Evolutionary conservation across 2,113 vertebrate species (phyloP), one percentile per base, ranked within the genome.

Genomic region (Saccopteryx leptura): DNA sequence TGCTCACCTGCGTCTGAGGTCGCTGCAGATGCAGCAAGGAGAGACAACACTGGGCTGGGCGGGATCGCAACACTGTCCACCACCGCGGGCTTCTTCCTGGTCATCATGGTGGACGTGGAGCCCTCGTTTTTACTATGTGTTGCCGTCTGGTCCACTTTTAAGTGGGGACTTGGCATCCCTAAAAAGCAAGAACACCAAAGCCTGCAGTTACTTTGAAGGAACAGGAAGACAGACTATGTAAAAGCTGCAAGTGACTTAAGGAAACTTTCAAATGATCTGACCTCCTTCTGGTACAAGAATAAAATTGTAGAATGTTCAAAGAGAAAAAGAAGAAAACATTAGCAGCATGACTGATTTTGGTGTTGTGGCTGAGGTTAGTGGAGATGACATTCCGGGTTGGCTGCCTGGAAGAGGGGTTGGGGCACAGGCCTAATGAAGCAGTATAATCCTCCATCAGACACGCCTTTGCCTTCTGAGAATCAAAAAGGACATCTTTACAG

Each of bases 101-200:
- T 98, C 98, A 98, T 98, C 97, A 98, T 78, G 14, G 97, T 97
- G 88, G 98, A 98, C 54, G 72, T 88, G 79, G 98, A 97, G 96
- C 97, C 96, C 96, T 99, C 99, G 4, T 97, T 98, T 98, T 99
- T 99, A 96, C 97, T 91, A 58, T 99, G 98, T 66, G 95, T 96
- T 84, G 97, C 96, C 46, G 96, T 97, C 98, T 99, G 98, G 96
- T 99, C 98, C 97, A 97, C 98, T 98, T 99, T 99, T 97, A 99
- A 97, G 97, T 99, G 98, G 91, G 98, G 91, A 98, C 97, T 98
- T 98, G 97, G 79, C 97, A 98, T 98, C 96, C 98, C 99, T 99
- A 93, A 39, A 81, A 63, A 96, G 91, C 8, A 93, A 75, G 17
- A 97, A 58, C 26, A 95, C 92, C 95, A 17, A 97, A 95, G 76